Base-by-base conservation (phyloP, 1,140 invertebrate genomes). In the Stegodyphus dumicola region DNA sequence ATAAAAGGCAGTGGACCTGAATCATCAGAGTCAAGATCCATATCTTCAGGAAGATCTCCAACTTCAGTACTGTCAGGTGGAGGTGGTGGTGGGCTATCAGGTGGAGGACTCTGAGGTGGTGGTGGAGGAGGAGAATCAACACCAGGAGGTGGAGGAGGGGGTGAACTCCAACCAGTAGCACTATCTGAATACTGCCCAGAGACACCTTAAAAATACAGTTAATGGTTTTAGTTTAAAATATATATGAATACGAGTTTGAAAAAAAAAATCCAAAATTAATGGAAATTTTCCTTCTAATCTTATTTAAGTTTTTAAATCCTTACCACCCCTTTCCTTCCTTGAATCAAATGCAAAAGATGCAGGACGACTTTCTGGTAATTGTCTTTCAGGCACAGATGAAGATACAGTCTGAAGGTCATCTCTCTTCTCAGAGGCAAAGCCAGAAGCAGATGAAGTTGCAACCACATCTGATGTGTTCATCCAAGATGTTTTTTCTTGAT, bases 31-130 rank as follows among this genome's bases (percentile, higher is more conserved):
- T 85, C 86, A 66, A 87, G 52, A 51, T 87, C 80, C 79, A 85
- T 85, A 64, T 87, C 79, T 48, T 70, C 77, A 10, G 77, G 69
- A 52, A 78, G 17, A 65, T 87, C 86, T 33, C 70, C 70, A 52
- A 48, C 90, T 78, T 89, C 91, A 56, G 90, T 91, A 48, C 90
- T 90, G 60, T 91, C 91, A 33, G 91, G 89, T 18, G 90, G 89
- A 77, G 90, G 88, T 89, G 91, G 90, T 64, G 81, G 86, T 75
- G 66, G 67, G 70, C 48, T 65, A 79, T 49, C 53, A 66, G 74
- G 87, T 65, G 73, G 73, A 83, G 76, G 84, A 60, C 56, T 60
- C 9, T 60, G 56, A 60, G 86, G 78, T 53, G 80, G 87, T 66
- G 85, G 77, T 56, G 78, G 87, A 60, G 65, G 83, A 84, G 75